Base-by-base conservation (phyloP, 1,140 invertebrate genomes). In the Zophobas morio region DNA sequence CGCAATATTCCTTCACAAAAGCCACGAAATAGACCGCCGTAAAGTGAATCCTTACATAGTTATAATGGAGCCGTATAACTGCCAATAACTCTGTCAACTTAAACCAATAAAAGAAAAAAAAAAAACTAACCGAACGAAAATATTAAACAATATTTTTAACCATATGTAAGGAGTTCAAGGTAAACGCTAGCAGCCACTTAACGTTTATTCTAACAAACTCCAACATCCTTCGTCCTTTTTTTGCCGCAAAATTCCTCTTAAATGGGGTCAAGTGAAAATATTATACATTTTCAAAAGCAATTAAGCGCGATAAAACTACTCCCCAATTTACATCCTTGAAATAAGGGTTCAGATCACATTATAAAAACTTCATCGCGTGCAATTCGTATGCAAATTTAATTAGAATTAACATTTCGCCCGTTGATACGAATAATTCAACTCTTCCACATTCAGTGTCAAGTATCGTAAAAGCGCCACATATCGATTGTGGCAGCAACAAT, bases 301-400 rank as follows among this genome's bases (percentile, higher is more conserved):
- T 46, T 46, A 46, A 46, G 42, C 3, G 42, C 42, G 6, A 46
- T 4, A 46, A 46, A 46, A 46, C 6, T 20, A 20, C 20, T 20
- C 6, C 42, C 3, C 42, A 46, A 3, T 46, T 46, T 8, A 46
- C 2, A 20, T 20, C 49, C n/a, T 20, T 51, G 49, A 3, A 51
- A 51, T 20, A 51, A 51, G 49, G 49, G 49, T n/a, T 51, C 49
- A 51, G 8, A 42, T 6, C n/a, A 36, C 40, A 42, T 42, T 42
- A 6, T 40, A 37, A 39, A 39, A 57, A 33, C 6, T 57, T 57
- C 57, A 8, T 66, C 39, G 60, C 60, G 60, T 66, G 60, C 20
- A 66, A 42, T 66, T 66, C 35, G 8, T 66, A 66, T 66, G 60
- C 60, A 66, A 66, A 66, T 66, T 66, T 20, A 66, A 66, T 66